These are phyloP conservation scores for Euschistus heros DNA, from an alignment of 1,140 invertebrate species.

Conservation along the genomic window DNA sequence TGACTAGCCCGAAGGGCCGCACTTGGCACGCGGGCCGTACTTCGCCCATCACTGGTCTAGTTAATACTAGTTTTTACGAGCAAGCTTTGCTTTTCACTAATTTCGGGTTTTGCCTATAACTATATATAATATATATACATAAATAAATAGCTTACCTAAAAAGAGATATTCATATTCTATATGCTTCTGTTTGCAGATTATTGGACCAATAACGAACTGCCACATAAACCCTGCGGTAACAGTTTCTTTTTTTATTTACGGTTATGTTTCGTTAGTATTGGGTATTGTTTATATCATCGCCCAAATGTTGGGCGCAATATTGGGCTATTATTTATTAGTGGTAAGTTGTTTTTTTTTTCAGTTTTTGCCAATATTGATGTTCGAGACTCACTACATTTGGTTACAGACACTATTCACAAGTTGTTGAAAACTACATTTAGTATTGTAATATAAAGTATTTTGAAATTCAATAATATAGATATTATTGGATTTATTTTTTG, in stretches of 20 bases:
- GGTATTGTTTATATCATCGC: constrained; percentile 39
- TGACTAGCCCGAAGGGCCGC: too few species aligned
- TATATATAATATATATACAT: background rate
- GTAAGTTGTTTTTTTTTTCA: constrained; percentile 20
- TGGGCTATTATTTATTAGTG: constrained; percentile 32
- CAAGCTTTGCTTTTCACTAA: background rate
- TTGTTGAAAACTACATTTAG: too few species aligned
- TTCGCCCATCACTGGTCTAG: too few species aligned
- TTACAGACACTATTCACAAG: background rate
- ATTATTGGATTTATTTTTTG: too few species aligned
- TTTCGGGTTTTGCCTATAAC: background rate
- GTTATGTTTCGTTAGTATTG: constrained; percentile 38
- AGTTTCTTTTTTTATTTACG: constrained; percentile 38
- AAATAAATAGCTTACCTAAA: background rate
- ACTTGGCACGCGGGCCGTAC: too few species aligned
- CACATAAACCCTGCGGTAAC: constrained; percentile 45
- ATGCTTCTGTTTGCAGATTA: constrained; percentile 29
- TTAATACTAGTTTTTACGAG: background rate
- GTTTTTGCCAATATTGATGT: background rate
- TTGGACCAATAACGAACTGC: constrained; percentile 33
- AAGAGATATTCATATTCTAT: background rate
- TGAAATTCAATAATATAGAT: background rate
- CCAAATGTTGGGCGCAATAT: constrained; percentile 38
- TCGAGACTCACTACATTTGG: background rate
- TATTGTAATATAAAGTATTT: background rate